A percentile compares a stretch with the other conserved stretches of the same genome.
Evolutionary conservation across 2,797 vertebrate genomes (phyloP).

Genomic region (Mormyrus hasselquistii): DNA sequence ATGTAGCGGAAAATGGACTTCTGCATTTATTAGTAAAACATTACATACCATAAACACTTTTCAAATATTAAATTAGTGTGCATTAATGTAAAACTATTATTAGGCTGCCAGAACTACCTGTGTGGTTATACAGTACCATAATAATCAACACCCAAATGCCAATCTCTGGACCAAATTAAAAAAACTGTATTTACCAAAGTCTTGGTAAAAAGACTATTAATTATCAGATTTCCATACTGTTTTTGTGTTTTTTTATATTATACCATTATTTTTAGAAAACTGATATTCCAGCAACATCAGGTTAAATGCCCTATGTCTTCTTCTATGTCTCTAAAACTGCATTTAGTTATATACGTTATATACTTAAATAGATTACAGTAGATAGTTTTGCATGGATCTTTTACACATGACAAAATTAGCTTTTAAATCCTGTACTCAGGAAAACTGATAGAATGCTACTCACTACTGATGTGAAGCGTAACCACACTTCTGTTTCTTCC

Average conservation of each 20-base stretch:
- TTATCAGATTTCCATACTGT: background rate
- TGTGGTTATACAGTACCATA: background rate
- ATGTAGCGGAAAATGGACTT: background rate
- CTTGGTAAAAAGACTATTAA: background rate
- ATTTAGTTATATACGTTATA: background rate
- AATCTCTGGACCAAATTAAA: background rate
- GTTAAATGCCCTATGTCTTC: background rate
- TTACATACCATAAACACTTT: background rate
- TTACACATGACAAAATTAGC: background rate
- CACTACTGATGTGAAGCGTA: slow-evolving; percentile 74
- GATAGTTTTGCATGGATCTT: background rate
- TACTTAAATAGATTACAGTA: background rate
- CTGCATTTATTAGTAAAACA: background rate
- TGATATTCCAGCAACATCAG: background rate
- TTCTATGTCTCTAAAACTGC: background rate
- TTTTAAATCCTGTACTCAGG: background rate
- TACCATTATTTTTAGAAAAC: background rate
- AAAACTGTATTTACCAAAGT: background rate
- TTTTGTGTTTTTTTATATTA: background rate
- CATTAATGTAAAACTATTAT: background rate
- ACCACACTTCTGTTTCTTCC: slow-evolving; percentile 75
- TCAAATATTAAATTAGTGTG: background rate
- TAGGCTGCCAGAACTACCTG: background rate
- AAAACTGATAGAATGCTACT: slow-evolving; percentile 27
- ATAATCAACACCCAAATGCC: background rate